Evolutionary conservation across 2,888 invertebrate genomes (phyloP).

Genomic region (Lysandra bellargus): DNA sequence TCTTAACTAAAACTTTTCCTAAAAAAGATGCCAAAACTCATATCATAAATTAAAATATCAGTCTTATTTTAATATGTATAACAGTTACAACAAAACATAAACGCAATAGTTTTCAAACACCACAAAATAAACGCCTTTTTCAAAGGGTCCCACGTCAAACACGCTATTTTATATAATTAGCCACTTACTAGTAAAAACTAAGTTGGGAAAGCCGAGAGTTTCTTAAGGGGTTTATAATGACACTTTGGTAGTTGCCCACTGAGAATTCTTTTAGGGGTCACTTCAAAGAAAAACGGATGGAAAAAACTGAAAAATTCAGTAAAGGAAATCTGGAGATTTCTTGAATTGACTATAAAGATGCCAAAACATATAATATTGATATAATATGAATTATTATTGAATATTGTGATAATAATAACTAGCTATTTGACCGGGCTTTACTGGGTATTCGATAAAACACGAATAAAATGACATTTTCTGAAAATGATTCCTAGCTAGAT

Average conservation of each 20-base stretch:
- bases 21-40: too few species aligned
- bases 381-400: too few species aligned
- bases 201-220: not conserved
- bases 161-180: not conserved
- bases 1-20: too few species aligned
- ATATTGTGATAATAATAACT: too few species aligned
- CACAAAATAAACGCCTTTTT: not conserved
- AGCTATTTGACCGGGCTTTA: too few species aligned
- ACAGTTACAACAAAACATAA: too few species aligned
- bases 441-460: too few species aligned
- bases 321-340: not conserved
- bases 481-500: too few species aligned
- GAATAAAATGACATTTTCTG: too few species aligned
- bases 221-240: slow-evolving; percentile 16
- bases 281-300: not conserved
- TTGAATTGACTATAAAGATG: not conserved
- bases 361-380: too few species aligned
- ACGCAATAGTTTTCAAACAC: not conserved
- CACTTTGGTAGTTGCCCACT: not conserved
- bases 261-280: not conserved
- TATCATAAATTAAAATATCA: too few species aligned
- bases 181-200: not conserved
- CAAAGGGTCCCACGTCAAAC: not conserved
- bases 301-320: not conserved
- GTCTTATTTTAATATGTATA: too few species aligned